Conservation (phyloP, 2,113 vertebrate species). For the Austrofundulus limnaeus region DNA sequence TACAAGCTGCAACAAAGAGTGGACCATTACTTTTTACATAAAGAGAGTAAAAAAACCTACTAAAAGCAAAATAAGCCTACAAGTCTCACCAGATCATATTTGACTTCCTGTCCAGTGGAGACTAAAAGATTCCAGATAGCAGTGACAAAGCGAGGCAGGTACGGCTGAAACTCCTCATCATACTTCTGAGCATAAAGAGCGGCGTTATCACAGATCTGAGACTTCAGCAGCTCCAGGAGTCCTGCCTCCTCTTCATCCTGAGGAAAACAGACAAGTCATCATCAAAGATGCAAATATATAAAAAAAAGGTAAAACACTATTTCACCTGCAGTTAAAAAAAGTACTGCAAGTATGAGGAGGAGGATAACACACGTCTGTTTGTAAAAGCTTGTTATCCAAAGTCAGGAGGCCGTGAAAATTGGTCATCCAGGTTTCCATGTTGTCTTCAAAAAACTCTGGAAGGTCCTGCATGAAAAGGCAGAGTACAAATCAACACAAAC, state of each 20-base stretch:
- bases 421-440: slow-evolving; percentile 99
- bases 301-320: background rate
- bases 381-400: slow-evolving; percentile 96
- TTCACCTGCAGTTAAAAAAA: background rate
- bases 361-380: slow-evolving; percentile 89
- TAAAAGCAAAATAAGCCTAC: background rate
- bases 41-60: background rate
- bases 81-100: slow-evolving; percentile 93
- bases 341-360: background rate
- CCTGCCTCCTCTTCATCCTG: slow-evolving; percentile 99
- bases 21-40: background rate
- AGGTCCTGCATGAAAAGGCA: slow-evolving; percentile 83
- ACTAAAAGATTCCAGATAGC: slow-evolving; percentile 98
- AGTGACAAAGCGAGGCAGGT: slow-evolving; percentile 94
- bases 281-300: background rate
- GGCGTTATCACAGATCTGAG: slow-evolving; percentile 98
- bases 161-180: slow-evolving; percentile 96
- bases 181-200: slow-evolving; percentile 98
- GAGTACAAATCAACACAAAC: background rate
- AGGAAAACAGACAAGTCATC: background rate
- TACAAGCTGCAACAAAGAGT: slow-evolving; percentile 83
- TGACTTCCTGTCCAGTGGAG: slow-evolving; percentile 96
- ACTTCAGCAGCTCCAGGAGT: slow-evolving; percentile 94
- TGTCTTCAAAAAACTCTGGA: slow-evolving; percentile 99
- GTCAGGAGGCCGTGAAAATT: slow-evolving; percentile 95